phyloP scores from a whole-genome alignment of 2,888 invertebrate species.

The Melolontha melolontha region DNA sequence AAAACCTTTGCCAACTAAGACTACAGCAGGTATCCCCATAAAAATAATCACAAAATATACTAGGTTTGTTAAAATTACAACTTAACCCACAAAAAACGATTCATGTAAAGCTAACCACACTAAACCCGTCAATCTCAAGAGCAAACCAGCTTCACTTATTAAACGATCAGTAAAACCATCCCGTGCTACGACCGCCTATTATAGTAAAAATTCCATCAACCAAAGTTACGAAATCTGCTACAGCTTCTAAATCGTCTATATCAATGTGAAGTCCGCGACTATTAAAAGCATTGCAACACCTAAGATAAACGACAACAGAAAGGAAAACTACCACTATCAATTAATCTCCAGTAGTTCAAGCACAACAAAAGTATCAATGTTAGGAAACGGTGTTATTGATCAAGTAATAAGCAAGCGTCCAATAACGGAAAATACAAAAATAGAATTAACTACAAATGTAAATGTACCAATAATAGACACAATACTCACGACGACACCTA shows the following conservation, averaged over 20 bases:
- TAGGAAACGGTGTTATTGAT: constrained; percentile 32
- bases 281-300: constrained; percentile 47
- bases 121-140: constrained; percentile 44
- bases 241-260: constrained; percentile 53
- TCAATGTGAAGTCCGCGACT: constrained; percentile 45
- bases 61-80: constrained; percentile 31
- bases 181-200: constrained; percentile 44
- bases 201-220: constrained; percentile 44
- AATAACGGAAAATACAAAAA: constrained; percentile 14
- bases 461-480: constrained; percentile 11
- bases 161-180: constrained; percentile 64
- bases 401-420: constrained; percentile 5
- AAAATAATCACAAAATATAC: constrained; percentile 38
- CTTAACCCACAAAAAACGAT: constrained; percentile 62
- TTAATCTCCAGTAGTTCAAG: constrained; percentile 42
- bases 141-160: constrained; percentile 47
- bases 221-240: constrained; percentile 53
- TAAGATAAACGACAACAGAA: constrained; percentile 47
- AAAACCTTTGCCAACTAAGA: constrained; percentile 25
- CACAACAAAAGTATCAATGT: constrained; percentile 34
- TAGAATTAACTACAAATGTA: not conserved
- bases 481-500: not conserved
- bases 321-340: constrained; percentile 39
- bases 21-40: constrained; percentile 36
- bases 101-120: constrained; percentile 45